Evolutionary conservation across 2,797 vertebrate species (phyloP).

Genomic region (Hipposideros larvatus): DNA sequence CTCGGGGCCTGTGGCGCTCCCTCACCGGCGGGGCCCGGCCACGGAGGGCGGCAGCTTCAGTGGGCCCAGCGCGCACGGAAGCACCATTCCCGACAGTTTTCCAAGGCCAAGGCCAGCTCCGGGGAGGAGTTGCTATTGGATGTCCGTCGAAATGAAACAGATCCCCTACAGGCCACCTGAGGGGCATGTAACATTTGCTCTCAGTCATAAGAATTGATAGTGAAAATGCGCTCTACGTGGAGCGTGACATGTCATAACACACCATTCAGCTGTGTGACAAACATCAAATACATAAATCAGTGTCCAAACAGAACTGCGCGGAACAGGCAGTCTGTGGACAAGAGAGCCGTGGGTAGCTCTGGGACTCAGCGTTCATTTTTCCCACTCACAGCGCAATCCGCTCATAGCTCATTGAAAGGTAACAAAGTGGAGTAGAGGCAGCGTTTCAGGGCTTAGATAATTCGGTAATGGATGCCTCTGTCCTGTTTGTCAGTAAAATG

Average conservation of each 20-base stretch:
- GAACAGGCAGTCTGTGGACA: background rate
- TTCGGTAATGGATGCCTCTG: background rate
- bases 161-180: conserved; percentile 56
- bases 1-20: no score
- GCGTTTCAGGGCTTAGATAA: background rate
- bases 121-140: conserved; percentile 5
- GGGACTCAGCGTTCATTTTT: background rate
- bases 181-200: conserved; percentile 64
- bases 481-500: background rate
- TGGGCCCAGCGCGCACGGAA: no score
- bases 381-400: background rate
- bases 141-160: conserved; percentile 35
- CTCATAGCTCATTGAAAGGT: background rate
- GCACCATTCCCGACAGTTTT: no score
- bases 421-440: background rate
- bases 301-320: background rate
- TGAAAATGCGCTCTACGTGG: background rate
- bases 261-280: background rate
- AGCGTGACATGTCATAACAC: background rate
- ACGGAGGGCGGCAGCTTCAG: no score
- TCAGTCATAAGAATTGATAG: conserved; percentile 66
- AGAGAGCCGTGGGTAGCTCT: background rate
- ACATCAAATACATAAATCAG: conserved; percentile 38
- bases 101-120: background rate
- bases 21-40: no score